These are phyloP conservation scores for Dufourea novaeangliae DNA, from an alignment of 1,140 invertebrate species.

Conservation along the genomic window DNA sequence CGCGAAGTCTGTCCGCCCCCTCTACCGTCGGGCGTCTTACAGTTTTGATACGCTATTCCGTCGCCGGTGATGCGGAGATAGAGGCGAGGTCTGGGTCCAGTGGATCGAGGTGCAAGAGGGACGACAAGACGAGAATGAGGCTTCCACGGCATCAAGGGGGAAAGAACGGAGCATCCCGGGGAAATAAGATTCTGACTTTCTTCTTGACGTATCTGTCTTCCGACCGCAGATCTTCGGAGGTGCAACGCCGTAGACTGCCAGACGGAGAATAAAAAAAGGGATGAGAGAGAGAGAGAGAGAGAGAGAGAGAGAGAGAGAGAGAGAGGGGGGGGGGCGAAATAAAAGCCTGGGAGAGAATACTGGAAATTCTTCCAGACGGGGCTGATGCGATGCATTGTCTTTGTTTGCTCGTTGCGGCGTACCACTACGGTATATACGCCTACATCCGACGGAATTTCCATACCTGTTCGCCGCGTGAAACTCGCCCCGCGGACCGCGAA, in stretches of 20 bases:
- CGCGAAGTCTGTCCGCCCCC: conserved; percentile 53
- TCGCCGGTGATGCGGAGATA: conserved; percentile 40
- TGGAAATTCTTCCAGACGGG: conserved; percentile 58
- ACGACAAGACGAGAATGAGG: conserved; percentile 42
- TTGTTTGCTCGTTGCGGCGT: conserved; percentile 52
- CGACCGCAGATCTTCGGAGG: conserved; percentile 53
- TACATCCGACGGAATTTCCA: conserved; percentile 49
- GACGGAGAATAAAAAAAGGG: neutral
- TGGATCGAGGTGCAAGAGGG: neutral
- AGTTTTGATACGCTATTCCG: conserved; percentile 70
- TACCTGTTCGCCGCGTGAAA: conserved; percentile 30
- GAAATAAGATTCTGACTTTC: conserved; percentile 73
- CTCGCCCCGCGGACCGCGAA: neutral
- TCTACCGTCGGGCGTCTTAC: conserved; percentile 40
- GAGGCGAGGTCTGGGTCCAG: conserved; percentile 22
- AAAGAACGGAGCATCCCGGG: conserved; percentile 63
- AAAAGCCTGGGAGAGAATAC: conserved; percentile 51
- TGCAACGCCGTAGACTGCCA: conserved; percentile 29
- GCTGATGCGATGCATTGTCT: conserved; percentile 67
- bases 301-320: neutral
- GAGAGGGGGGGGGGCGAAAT: conserved; percentile 24
- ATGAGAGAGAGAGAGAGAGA: neutral
- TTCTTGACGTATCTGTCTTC: conserved; percentile 68
- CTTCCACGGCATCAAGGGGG: too few relatives aligned
- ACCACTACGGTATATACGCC: neutral